Base-by-base conservation (phyloP, 2,888 invertebrate species). In the Drosophila pegasa region DNA sequence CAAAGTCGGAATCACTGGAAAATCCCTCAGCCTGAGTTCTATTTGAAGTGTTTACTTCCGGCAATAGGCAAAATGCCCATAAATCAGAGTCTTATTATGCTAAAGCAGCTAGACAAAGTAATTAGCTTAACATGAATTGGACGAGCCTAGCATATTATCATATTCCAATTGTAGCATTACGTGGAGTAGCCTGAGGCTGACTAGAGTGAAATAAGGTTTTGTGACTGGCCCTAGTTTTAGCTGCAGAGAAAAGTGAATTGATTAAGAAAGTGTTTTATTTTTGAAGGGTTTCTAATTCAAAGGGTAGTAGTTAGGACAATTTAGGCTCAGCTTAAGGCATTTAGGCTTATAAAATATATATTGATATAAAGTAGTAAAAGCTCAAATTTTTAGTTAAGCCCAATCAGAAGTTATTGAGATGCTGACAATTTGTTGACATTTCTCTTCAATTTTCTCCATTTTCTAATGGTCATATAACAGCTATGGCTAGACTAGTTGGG, bases 1-100 rank as follows among this genome's bases (percentile, higher is more conserved):
- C 37, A 31, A 52, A 50, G 62, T 55, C 65, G 22, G 29, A 55
- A 52, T 76, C 61, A 45, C 27, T 66, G 77, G 74, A 67, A 74
- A 77, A 38, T 72, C 73, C 75, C 62, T 60, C 62, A 43, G 25
- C 52, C 77, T 55, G 48, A 55, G 59, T 68, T 72, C 52, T 43
- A 47, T 51, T 75, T 47, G 25, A 75, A 77, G 67, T 77, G 68
- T 60, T 68, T 67, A 41, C 73, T 75, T 75, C 75, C 75, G 75
- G 75, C 68, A 63, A 52, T 57, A 72, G 52, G 25, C 47, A 22
- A 16, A 50, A 35, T 43, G 41, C 38, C 59, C 54, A 65, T 62
- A 78, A 74, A 60, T 78, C 65, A 59, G 37, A 51, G 2, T 18
- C 38, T 25, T 33, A 43, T 20, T 14, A 20, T 20, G 12, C 1